These are phyloP conservation scores for Acanthurus tractus DNA, from an alignment of 2,797 vertebrate species.

Conservation along the genomic window DNA sequence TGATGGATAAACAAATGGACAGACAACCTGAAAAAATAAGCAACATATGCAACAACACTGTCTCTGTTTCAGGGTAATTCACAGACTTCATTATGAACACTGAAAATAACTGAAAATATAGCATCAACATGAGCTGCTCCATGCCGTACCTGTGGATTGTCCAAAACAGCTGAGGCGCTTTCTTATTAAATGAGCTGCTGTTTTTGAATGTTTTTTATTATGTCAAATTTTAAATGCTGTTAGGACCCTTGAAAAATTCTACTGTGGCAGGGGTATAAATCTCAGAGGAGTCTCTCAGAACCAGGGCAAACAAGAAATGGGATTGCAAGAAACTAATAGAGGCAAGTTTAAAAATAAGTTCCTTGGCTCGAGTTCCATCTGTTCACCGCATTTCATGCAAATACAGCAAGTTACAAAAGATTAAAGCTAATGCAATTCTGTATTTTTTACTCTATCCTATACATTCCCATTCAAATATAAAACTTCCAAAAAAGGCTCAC, in stretches of 20 bases:
- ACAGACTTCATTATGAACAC: too few relatives aligned
- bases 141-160: background rate
- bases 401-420: background rate
- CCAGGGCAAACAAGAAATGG: too few relatives aligned
- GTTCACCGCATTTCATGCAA: background rate
- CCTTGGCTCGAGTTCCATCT: background rate
- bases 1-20: too few relatives aligned
- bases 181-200: too few relatives aligned
- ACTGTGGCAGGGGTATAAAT: background rate
- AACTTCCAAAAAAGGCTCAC: background rate
- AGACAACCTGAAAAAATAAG: too few relatives aligned
- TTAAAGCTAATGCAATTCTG: background rate
- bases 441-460: background rate
- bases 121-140: too few relatives aligned
- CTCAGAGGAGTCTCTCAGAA: background rate
- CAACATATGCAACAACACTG: too few relatives aligned
- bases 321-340: too few relatives aligned
- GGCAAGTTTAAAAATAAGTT: background rate
- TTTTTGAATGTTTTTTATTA: too few relatives aligned
- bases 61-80: too few relatives aligned
- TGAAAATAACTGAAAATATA: too few relatives aligned
- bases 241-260: background rate
- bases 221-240: background rate
- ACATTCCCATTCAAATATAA: too few relatives aligned
- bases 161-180: background rate